Evolutionary conservation across 2,797 vertebrate species (phyloP), one percentile per base, ranked within the genome.

Genomic region (Myotis findleyi): DNA sequence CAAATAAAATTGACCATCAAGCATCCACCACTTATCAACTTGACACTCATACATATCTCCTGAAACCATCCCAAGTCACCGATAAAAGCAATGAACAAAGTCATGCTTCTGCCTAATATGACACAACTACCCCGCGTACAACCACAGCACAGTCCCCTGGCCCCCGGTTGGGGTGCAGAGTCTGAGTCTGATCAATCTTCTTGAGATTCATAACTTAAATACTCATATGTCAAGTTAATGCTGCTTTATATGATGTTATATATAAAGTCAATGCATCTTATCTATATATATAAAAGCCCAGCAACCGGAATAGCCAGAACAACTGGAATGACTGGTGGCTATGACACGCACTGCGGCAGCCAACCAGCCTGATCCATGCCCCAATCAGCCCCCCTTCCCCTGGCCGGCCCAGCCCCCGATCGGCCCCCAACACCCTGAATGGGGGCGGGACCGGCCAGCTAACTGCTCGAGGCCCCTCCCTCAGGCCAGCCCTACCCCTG

Each of bases 41-140:
- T 33, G 68, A 30, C 30, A 55, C 4, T 5, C 13, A 3, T 11
- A 1, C 30, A 4, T 10, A 27, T 55, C 71, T 55, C 66, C 64
- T 87, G 25, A 36, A 64, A 23, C 1, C 5, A 14, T 4, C 6
- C 2, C 13, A 68, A 18, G 23, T 49, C 33, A 75, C 21, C 4
- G 36, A 41, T 38, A n/a, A 64, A 87, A 17, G 51, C 14, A 36
- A 36, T 16, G 18, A 6, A 8, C 21, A 30, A 16, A 10, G 10
- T 13, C 14, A 20, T 13, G 8, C 18, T 1, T 12, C 6, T 27
- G 20, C 10, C 16, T n/a, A 13, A 51, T 12, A 7, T 0, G 17
- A 38, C 0, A 25, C 13, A 17, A 6, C 23, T 17, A 1, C 20
- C 21, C 5, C 18, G 12, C 18, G 27, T 8, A 23, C 1, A 55